Evolutionary conservation across 2,888 invertebrate species (phyloP).

Genomic region (Limnephilus rhombicus): DNA sequence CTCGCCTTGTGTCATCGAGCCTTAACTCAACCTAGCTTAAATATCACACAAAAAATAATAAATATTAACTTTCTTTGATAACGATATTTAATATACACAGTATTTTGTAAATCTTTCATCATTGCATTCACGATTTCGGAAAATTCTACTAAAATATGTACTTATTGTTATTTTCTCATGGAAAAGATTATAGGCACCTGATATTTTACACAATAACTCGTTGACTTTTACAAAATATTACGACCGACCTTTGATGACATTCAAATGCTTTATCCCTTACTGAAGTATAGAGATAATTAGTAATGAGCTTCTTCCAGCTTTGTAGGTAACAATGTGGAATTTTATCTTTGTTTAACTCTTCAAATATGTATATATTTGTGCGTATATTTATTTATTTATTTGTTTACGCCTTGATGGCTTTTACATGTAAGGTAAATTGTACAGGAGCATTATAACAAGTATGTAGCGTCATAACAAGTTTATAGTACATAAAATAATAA

Average conservation of each 20-base stretch:
- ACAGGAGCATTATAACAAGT: too few relatives aligned
- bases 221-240: slow-evolving; percentile 13
- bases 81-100: neutral
- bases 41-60: neutral
- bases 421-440: too few relatives aligned
- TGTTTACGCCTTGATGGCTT: too few relatives aligned
- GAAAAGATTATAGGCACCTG: neutral
- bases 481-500: too few relatives aligned
- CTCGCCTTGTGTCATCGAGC: too few relatives aligned
- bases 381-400: too few relatives aligned
- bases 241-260: slow-evolving; percentile 4
- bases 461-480: too few relatives aligned
- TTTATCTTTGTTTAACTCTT: neutral
- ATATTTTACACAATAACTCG: neutral
- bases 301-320: neutral
- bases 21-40: neutral
- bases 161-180: neutral
- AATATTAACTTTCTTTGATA: too few relatives aligned
- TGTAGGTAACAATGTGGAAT: neutral
- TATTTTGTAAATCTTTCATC: neutral
- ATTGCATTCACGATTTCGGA: neutral
- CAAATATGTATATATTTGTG: too few relatives aligned
- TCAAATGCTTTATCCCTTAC: neutral
- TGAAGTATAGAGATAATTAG: neutral
- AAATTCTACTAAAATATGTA: neutral